Evolutionary conservation across 2,113 vertebrate genomes (phyloP).

Genomic region (Rostratula benghalensis): DNA sequence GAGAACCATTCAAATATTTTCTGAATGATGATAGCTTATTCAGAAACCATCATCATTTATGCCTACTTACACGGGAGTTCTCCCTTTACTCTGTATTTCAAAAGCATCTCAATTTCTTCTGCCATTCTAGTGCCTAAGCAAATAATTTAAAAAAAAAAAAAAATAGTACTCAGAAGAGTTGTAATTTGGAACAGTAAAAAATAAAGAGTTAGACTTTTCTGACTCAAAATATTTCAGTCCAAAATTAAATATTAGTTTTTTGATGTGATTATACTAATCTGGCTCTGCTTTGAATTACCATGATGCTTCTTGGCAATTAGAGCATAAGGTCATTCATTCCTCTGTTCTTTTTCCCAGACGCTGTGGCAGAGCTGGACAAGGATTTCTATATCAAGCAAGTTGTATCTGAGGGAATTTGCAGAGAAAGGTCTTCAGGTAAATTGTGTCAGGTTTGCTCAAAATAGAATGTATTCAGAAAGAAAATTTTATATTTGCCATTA

Average conservation of each 20-base stretch:
- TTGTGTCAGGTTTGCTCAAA: background rate
- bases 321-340: background rate
- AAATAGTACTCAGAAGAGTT: background rate
- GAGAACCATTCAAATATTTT: background rate
- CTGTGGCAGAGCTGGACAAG: background rate
- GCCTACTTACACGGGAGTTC: background rate
- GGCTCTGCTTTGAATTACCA: background rate
- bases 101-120: background rate
- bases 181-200: background rate
- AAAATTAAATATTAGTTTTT: background rate
- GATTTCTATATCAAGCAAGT: background rate
- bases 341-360: background rate
- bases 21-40: conserved; percentile 13
- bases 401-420: background rate
- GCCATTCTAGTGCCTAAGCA: background rate
- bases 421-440: background rate
- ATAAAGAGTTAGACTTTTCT: background rate
- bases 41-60: conserved; percentile 8
- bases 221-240: background rate
- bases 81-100: background rate
- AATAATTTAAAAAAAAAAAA: background rate
- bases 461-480: background rate
- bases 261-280: background rate
- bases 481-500: background rate
- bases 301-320: background rate